Conservation (phyloP, 2,797 vertebrate genomes). For the Acipenser oxyrinchus region DNA sequence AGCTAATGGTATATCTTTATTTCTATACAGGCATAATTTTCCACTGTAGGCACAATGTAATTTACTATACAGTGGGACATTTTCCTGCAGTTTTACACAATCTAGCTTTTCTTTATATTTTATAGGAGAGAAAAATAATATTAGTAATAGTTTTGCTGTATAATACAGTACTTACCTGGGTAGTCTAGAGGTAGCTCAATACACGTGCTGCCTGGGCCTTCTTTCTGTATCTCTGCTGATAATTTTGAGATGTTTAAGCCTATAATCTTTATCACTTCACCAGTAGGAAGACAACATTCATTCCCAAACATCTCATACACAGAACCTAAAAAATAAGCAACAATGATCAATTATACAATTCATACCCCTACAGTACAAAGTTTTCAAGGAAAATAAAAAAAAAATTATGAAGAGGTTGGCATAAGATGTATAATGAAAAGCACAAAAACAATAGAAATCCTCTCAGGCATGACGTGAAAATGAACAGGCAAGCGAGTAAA, state of each 20-base stretch:
- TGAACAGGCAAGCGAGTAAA: no score
- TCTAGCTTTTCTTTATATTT: not conserved
- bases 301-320: slow-evolving; percentile 67
- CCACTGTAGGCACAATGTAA: no score
- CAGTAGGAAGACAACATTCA: slow-evolving; percentile 67
- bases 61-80: no score
- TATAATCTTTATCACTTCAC: slow-evolving; percentile 72
- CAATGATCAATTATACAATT: not conserved
- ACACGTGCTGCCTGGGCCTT: slow-evolving; percentile 30
- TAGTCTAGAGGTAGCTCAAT: slow-evolving; percentile 64
- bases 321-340: slow-evolving; percentile 48
- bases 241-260: slow-evolving; percentile 53
- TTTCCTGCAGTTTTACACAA: no score
- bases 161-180: slow-evolving; percentile 53
- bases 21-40: no score
- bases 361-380: no score
- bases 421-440: not conserved
- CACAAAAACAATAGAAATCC: not conserved
- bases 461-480: not conserved
- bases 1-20: no score
- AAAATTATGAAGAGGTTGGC: not conserved
- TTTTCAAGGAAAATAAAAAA: not conserved
- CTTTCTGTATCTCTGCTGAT: slow-evolving; percentile 43
- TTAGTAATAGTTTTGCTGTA: not conserved
- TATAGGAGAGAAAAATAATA: not conserved